Conservation (phyloP, 1,140 invertebrate species). For the Rhizoglyphus robini region DNA sequence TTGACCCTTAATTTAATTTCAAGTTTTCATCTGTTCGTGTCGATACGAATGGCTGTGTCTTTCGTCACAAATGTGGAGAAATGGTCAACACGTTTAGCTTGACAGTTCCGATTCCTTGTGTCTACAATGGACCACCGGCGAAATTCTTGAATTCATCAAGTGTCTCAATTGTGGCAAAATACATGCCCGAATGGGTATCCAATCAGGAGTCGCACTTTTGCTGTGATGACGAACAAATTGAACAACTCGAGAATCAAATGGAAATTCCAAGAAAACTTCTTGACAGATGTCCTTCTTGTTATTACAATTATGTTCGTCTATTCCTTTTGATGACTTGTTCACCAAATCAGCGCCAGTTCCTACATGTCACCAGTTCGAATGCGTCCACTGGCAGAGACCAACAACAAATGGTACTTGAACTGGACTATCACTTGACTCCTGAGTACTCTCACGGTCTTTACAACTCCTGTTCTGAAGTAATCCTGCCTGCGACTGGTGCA, state of each 20-base stretch:
- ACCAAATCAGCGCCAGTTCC: conserved; percentile 57
- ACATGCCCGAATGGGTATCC: conserved; percentile 10
- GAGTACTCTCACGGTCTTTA: conserved; percentile 56
- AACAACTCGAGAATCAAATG: conserved; percentile 15
- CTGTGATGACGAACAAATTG: conserved; percentile 20
- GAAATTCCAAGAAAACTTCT: conserved; percentile 38
- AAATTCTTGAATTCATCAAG: not conserved
- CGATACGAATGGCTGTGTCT: not conserved
- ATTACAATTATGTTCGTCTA: conserved; percentile 60
- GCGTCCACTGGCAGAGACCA: too few relatives aligned
- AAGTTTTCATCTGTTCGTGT: too few relatives aligned
- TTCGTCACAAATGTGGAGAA: conserved; percentile 9
- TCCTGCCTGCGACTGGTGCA: conserved; percentile 57
- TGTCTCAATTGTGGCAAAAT: not conserved
- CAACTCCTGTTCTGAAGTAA: conserved; percentile 66
- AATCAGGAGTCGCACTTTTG: conserved; percentile 9
- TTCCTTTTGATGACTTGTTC: conserved; percentile 72
- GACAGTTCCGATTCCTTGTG: conserved; percentile 4
- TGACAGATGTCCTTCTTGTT: conserved; percentile 66
- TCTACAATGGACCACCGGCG: conserved; percentile 3
- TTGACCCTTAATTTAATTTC: too few relatives aligned
- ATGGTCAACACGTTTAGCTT: not conserved
- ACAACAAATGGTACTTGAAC: conserved; percentile 32
- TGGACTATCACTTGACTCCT: conserved; percentile 44
- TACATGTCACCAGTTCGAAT: too few relatives aligned